These are phyloP conservation scores for Falco novaeseelandiae DNA, from an alignment of 2,797 vertebrate genomes.

Conservation along the genomic window DNA sequence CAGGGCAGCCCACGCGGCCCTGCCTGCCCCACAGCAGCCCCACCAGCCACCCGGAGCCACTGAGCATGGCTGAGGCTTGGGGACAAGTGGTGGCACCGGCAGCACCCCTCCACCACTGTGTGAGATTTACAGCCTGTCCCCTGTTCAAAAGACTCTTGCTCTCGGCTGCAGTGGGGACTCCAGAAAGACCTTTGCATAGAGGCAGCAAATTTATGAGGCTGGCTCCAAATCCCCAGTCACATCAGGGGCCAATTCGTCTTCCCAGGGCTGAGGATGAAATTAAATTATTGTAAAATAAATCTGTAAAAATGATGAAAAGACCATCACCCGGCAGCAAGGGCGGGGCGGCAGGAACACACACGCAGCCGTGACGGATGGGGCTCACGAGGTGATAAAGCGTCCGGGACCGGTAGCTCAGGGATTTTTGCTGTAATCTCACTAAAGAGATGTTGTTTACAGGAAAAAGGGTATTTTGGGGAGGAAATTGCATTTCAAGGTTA, in stretches of 20 bases:
- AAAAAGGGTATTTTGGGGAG: slow-evolving; percentile 58
- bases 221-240: slow-evolving; percentile 55
- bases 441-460: slow-evolving; percentile 68
- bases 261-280: slow-evolving; percentile 70
- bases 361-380: slow-evolving; percentile 36
- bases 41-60: neutral
- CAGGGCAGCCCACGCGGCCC: neutral
- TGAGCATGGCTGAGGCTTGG: neutral
- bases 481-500: slow-evolving; percentile 73
- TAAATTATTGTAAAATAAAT: slow-evolving; percentile 80
- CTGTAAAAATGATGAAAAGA: slow-evolving; percentile 68
- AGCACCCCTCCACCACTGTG: fast-evolving
- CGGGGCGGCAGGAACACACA: neutral
- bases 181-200: slow-evolving; percentile 34
- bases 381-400: neutral
- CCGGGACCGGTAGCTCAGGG: neutral
- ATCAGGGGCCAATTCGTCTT: slow-evolving; percentile 69
- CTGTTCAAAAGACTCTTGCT: neutral
- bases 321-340: neutral
- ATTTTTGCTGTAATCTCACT: slow-evolving; percentile 59
- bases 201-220: slow-evolving; percentile 70
- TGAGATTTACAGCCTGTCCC: neutral
- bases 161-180: neutral
- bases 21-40: too few relatives aligned
- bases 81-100: neutral